phyloP scores from a whole-genome alignment of 2,113 vertebrate genomes.

The Neolamprologus falcicula region DNA sequence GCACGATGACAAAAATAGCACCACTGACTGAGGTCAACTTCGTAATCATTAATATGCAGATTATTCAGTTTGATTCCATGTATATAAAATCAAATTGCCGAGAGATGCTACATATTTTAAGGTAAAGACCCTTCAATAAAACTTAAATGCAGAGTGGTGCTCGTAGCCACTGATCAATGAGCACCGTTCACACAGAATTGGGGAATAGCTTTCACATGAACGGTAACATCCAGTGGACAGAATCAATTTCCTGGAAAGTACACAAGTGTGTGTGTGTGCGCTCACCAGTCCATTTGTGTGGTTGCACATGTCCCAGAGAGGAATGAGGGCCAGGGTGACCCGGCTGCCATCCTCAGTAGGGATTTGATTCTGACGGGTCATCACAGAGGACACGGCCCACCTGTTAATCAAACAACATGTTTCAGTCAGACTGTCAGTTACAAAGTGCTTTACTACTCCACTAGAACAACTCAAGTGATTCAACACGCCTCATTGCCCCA shows the following conservation, averaged over 20 bases:
- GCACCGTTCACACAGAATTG: neutral
- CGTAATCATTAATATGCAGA: neutral
- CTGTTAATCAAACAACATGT: constrained; percentile 49
- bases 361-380: constrained; percentile 98
- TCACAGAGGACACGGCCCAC: constrained; percentile 97
- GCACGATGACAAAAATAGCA: neutral
- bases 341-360: constrained; percentile 93
- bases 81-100: neutral
- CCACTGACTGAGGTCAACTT: neutral
- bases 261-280: neutral
- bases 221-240: neutral
- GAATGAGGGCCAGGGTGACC: constrained; percentile 93
- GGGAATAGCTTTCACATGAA: neutral
- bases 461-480: neutral
- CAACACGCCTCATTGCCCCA: neutral
- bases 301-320: constrained; percentile 99
- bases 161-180: neutral
- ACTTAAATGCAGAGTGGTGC: neutral
- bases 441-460: neutral
- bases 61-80: neutral
- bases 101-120: neutral
- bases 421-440: neutral
- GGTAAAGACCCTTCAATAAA: neutral
- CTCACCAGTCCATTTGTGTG: constrained; percentile 94
- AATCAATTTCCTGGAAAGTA: neutral